Conservation (phyloP, 1,140 invertebrate species). For the Calosoma granatense region DNA sequence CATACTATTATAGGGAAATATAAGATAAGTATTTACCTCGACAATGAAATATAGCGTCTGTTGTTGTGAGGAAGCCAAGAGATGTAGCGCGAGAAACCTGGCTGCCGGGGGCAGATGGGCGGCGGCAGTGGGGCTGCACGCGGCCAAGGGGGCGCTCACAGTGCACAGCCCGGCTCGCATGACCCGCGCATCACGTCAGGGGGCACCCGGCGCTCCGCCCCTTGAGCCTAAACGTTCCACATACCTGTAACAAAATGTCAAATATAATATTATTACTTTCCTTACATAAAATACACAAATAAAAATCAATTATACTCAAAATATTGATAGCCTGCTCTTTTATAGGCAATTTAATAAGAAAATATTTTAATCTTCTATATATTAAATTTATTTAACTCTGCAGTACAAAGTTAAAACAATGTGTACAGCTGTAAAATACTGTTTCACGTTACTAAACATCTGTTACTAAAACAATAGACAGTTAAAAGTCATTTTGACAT, state of each 20-base stretch:
- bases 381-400: too few species aligned
- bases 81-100: constrained; percentile 50
- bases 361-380: too few species aligned
- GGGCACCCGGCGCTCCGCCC: constrained; percentile 22
- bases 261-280: background rate
- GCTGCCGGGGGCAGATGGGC: constrained; percentile 42
- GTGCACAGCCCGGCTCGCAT: constrained; percentile 37
- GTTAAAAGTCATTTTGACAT: too few species aligned
- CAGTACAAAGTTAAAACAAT: too few species aligned
- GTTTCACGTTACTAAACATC: too few species aligned
- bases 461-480: too few species aligned
- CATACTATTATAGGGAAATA: too few species aligned
- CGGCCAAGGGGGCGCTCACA: constrained; percentile 36
- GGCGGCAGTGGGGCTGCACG: constrained; percentile 32
- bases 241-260: constrained; percentile 17
- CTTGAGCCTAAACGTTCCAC: background rate
- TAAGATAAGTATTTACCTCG: constrained; percentile 42
- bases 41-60: constrained; percentile 54
- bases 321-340: too few species aligned
- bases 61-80: constrained; percentile 34
- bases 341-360: too few species aligned
- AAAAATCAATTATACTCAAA: too few species aligned
- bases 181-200: constrained; percentile 34
- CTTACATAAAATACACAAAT: background rate
- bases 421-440: too few species aligned